Base-by-base conservation (phyloP, 2,797 vertebrate species). In the Echeneis naucrates region DNA sequence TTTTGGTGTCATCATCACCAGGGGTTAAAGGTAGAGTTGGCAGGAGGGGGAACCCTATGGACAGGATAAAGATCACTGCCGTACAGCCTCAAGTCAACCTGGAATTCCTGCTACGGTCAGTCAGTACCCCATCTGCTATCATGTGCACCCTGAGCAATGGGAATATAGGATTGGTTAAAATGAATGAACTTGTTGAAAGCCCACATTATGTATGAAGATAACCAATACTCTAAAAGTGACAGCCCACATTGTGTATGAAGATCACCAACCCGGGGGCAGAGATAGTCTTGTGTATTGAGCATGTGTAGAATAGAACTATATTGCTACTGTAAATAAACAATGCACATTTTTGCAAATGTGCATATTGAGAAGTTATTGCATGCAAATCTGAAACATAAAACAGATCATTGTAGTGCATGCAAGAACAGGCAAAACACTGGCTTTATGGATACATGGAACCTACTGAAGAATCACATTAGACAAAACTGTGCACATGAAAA, bases 301-400 rank as follows among this genome's bases (percentile, higher is more conserved):
- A 82, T 66, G 38, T 51, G 75, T 57, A 78, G 32, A 71, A 40
- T 33, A 51, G 21, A 81, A n/a, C n/a, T n/a, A n/a, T n/a, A n/a
- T n/a, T n/a, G n/a, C n/a, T 4, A 70, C 68, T 17, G 51, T 38
- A 65, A 62, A 83, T 42, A 19, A 65, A 62, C 37, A 33, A 40
- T 68, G 47, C 26, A 30, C 37, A 54, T 64, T 51, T 68, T n/a
- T n/a, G n/a, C 44, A 50, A 19, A 68, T 23, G 19, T 79, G 78
- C 81, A 82, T 73, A 53, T 50, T 47, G 64, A 33, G 45, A 72
- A 66, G 58, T 2, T 63, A 80, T 72, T 56, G 33, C 82, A 86
- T 80, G 72, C 77, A 69, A 55, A 33, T 73, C 53, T 38, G 11
- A 69, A 51, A 17, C 55, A 26, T 32, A 53, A 65, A 27, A 62